Evolutionary conservation across 2,113 vertebrate species (phyloP).

Genomic region (Potamarius usumacintae): DNA sequence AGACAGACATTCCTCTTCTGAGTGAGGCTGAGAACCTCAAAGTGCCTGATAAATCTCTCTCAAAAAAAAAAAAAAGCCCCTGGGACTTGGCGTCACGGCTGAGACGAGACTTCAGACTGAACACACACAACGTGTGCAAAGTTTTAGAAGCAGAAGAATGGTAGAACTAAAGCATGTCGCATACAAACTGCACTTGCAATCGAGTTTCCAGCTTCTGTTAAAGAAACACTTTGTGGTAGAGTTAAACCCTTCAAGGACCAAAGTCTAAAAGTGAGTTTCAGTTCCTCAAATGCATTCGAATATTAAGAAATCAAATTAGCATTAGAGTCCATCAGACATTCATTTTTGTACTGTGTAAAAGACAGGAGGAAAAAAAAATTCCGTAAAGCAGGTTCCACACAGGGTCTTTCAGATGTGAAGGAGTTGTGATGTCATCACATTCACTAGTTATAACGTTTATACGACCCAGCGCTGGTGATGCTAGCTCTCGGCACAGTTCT

Average conservation of each 20-base stretch:
- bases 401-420: background rate
- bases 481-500: background rate
- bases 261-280: background rate
- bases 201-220: background rate
- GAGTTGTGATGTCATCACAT: background rate
- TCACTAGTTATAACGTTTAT: background rate
- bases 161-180: background rate
- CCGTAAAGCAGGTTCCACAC: background rate
- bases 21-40: slow-evolving; percentile 38
- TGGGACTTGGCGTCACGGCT: slow-evolving; percentile 19
- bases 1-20: slow-evolving; percentile 52
- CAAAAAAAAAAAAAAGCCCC: background rate
- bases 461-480: background rate
- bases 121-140: background rate
- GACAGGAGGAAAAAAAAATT: background rate
- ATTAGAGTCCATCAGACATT: background rate
- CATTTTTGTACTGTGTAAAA: background rate
- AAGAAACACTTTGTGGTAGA: background rate
- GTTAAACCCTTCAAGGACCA: background rate
- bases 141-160: background rate
- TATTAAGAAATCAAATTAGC: too few relatives aligned
- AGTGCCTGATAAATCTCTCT: slow-evolving; percentile 43
- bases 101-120: slow-evolving; percentile 32
- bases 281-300: background rate
- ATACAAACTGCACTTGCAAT: background rate